These are phyloP conservation scores for Prunella fulvescens DNA, from an alignment of 2,113 vertebrate species.

Conservation along the genomic window DNA sequence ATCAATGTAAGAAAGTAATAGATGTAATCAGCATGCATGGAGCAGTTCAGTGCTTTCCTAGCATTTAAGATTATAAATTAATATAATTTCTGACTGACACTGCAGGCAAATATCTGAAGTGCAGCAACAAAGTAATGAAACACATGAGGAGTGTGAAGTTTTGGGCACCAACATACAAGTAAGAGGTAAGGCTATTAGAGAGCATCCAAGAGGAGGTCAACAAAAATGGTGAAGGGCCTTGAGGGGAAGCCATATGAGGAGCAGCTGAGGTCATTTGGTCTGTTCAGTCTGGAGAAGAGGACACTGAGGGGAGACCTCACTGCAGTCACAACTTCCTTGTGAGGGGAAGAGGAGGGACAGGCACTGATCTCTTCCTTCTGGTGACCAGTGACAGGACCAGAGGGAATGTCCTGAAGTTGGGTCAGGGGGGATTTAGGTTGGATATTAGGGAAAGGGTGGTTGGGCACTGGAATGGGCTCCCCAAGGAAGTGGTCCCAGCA, in stretches of 20 bases:
- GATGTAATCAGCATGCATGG: neutral
- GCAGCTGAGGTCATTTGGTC: neutral
- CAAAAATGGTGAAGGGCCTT: neutral
- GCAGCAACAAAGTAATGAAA: neutral
- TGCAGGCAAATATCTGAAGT: neutral
- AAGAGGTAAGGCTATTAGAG: neutral
- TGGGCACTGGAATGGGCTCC: neutral
- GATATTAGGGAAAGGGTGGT: rapidly evolving
- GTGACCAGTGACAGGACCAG: neutral
- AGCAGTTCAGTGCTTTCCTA: neutral
- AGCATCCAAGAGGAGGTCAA: neutral
- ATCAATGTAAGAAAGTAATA: neutral
- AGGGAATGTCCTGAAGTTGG: neutral
- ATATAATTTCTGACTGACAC: neutral
- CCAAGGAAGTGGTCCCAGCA: neutral
- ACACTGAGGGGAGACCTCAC: neutral
- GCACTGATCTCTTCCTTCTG: neutral
- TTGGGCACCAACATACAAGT: neutral
- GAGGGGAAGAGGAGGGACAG: neutral
- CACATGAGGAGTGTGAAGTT: neutral
- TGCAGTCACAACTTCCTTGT: neutral
- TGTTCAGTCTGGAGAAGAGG: neutral
- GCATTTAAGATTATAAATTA: neutral
- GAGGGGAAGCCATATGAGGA: neutral
- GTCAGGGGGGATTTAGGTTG: neutral